Conservation (phyloP, 37 sponge, comb jelly and placozoan genomes). For the Axinella damicornis region DNA sequence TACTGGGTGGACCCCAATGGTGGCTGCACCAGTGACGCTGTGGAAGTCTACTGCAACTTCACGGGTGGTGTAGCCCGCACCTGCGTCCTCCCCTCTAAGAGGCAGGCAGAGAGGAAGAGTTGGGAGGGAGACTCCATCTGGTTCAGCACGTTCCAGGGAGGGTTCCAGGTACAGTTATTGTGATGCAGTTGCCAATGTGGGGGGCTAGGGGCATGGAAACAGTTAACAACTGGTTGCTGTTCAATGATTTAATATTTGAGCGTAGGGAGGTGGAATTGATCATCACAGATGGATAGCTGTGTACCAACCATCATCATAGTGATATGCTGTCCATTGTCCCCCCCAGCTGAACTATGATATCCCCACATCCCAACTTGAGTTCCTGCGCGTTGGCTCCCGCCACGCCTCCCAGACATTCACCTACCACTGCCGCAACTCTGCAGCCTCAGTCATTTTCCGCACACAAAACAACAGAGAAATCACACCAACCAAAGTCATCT, state of each 20-base stretch:
- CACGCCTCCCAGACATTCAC: slow-evolving; percentile 61
- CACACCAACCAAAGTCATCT: slow-evolving; percentile 29
- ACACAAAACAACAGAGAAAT: slow-evolving; percentile 63
- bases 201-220: too few species aligned
- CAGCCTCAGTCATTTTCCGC: slow-evolving; percentile 61
- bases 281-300: too few species aligned
- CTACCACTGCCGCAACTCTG: slow-evolving; percentile 72
- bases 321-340: too few species aligned
- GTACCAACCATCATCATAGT: too few species aligned
- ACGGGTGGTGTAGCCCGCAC: slow-evolving; percentile 42
- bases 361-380: slow-evolving; percentile 52
- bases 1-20: slow-evolving; percentile 92
- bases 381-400: slow-evolving; percentile 46
- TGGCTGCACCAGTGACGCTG: slow-evolving; percentile 77
- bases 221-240: too few species aligned
- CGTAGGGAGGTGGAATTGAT: not conserved
- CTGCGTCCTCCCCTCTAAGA: slow-evolving; percentile 55
- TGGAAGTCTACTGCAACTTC: slow-evolving; percentile 78
- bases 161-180: slow-evolving; percentile 50
- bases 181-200: too few species aligned
- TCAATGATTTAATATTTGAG: too few species aligned
- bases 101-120: not conserved
- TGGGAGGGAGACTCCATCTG: slow-evolving; percentile 69
- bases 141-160: slow-evolving; percentile 66
- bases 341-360: slow-evolving; percentile 48